Evolutionary conservation across 2,113 vertebrate genomes (phyloP), one percentile per base, ranked within the genome.

Genomic region (Tursiops truncatus): DNA sequence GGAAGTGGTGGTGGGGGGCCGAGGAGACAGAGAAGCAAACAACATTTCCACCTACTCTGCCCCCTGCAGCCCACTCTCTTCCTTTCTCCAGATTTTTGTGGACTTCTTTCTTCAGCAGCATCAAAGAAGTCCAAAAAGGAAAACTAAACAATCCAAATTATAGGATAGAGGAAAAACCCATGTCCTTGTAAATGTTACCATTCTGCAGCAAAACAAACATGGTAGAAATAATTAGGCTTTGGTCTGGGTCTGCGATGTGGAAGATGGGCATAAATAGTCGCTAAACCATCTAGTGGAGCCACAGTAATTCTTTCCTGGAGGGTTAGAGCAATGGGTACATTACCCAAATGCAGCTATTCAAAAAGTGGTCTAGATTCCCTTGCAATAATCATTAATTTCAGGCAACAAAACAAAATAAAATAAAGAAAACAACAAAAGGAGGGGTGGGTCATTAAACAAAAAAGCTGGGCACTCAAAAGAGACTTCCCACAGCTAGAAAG

Each of bases 71-170:
- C 91, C 77, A 70, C 89, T 91, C 21, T 88, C 60, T 95, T 93
- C 93, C 87, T 97, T 93, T 95, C 65, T 60, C 26, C 92, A 94
- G 89, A 97, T 95, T 97, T 92, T 87, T 96, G 96, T 2, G 36
- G 89, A 97, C 89, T 92, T 92, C 86, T 96, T 90, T 96, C 96
- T 97, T 96, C 70, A 94, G 83, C 28, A 50, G 89, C 95, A 92
- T 98, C 97, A 98, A 98, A 98, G 96, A 81, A 67, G 74, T 97
- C 97, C 63, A 96, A 97, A 98, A 92, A 95, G 92, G 96, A 97
- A 98, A 98, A 92, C 89, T 67, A 97, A 98, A 97, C 98, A 98
- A 77, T 94, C 47, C 87, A 97, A 98, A 98, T 98, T 81, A 98
- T 23, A 98, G 96, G 96, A 58, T 85, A 92, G 96, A 95, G 74